Conservation (phyloP, 2,797 vertebrate genomes). For the Urosaurus nigricauda region DNA sequence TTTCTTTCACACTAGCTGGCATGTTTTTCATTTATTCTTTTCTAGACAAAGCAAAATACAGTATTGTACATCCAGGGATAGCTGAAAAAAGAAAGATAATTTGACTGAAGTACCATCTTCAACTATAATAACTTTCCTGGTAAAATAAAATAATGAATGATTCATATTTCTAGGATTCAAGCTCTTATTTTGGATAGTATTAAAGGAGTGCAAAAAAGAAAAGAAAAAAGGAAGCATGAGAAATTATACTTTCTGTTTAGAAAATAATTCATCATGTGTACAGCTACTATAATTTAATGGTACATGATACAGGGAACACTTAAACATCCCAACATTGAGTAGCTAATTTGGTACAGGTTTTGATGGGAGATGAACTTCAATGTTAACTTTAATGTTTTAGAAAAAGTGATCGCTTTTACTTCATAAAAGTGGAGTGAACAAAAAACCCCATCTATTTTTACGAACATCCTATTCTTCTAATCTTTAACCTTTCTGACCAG, state of each 20-base stretch:
- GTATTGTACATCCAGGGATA: background rate
- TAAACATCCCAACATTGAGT: background rate
- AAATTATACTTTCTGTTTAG: background rate
- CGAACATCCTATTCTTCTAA: background rate
- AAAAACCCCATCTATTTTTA: background rate
- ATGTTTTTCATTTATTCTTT: background rate
- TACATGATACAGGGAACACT: background rate
- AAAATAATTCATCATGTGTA: background rate
- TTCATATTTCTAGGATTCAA: background rate
- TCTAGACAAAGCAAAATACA: background rate
- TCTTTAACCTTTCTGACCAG: background rate
- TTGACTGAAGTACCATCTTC: background rate
- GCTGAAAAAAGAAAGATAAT: background rate
- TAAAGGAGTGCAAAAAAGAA: background rate
- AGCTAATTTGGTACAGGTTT: background rate
- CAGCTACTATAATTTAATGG: background rate
- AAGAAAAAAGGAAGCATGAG: accelerated
- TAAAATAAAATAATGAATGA: background rate
- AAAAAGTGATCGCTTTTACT: background rate
- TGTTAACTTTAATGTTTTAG: background rate
- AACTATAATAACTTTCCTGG: background rate
- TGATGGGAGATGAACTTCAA: background rate
- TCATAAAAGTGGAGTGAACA: background rate
- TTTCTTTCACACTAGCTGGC: background rate
- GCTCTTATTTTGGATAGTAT: background rate